Conservation (phyloP, 2,797 vertebrate genomes). For the Cirrhinus molitorella region DNA sequence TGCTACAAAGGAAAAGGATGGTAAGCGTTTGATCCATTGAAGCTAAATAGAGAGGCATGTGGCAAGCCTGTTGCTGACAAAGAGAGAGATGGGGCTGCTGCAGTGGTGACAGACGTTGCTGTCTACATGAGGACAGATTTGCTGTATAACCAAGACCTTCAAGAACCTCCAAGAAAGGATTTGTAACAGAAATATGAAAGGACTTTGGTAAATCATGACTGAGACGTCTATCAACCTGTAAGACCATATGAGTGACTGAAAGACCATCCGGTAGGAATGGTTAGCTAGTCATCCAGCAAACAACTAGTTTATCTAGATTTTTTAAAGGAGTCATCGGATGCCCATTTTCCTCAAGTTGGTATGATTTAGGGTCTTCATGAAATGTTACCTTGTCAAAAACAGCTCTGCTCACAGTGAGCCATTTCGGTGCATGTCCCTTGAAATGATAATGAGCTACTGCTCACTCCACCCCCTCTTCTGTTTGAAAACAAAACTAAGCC, state of each 20-base stretch:
- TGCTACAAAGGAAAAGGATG: conserved; percentile 41
- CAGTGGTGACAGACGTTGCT: neutral
- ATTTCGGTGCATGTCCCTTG: too few species aligned
- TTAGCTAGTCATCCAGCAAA: neutral
- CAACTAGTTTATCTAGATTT: neutral
- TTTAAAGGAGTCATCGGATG: neutral
- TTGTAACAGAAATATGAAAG: conserved; percentile 10
- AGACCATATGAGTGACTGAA: neutral
- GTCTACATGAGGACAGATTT: neutral
- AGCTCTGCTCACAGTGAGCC: too few species aligned
- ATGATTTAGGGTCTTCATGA: too few species aligned
- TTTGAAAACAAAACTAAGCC: too few species aligned
- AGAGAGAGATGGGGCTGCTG: neutral
- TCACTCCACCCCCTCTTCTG: too few species aligned
- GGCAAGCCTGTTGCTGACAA: conserved; percentile 36
- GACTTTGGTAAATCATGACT: neutral
- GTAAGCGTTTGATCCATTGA: conserved; percentile 47
- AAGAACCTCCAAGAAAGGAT: neutral
- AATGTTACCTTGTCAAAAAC: too few species aligned
- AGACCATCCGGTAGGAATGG: neutral
- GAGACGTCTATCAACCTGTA: neutral
- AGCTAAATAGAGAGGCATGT: conserved; percentile 48
- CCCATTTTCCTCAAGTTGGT: too few species aligned
- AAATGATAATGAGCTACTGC: too few species aligned
- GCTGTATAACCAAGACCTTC: neutral